These are phyloP conservation scores for Syritta pipiens DNA, from an alignment of 2,888 invertebrate species.

Conservation along the genomic window DNA sequence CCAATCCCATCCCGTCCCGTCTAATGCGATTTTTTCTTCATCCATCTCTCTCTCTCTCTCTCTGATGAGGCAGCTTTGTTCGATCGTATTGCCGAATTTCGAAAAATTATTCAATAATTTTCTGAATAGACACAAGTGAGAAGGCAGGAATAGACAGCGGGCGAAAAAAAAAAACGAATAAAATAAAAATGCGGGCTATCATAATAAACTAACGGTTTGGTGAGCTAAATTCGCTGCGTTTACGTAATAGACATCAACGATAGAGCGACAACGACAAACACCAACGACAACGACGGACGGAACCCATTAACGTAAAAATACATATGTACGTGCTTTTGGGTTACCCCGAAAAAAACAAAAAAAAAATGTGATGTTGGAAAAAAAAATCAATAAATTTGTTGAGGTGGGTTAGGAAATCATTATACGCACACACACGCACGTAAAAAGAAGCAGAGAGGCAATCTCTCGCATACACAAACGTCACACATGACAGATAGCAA, in stretches of 20 bases:
- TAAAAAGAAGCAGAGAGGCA: constrained; percentile 26
- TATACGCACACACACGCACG: constrained; percentile 53
- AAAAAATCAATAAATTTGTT: constrained; percentile 79
- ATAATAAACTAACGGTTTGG: constrained; percentile 65
- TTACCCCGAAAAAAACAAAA: constrained; percentile 63
- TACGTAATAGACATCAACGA: constrained; percentile 61
- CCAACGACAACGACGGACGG: constrained; percentile 32
- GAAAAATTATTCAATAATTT: constrained; percentile 64
- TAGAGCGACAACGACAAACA: neutral
- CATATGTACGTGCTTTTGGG: constrained; percentile 58
- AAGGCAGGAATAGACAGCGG: constrained; percentile 8
- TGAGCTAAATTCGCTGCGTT: constrained; percentile 62
- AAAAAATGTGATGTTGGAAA: constrained; percentile 38
- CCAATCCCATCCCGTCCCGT: constrained; percentile 9
- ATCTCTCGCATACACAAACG: constrained; percentile 51
- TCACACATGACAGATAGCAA: constrained; percentile 52
- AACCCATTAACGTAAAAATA: constrained; percentile 53
- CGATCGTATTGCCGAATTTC: constrained; percentile 50
- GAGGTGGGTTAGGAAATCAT: constrained; percentile 79
- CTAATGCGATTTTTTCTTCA: constrained; percentile 34
- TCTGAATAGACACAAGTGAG: constrained; percentile 32
- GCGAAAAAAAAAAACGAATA: constrained; percentile 4
- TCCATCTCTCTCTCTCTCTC: neutral
- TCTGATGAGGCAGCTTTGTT: constrained; percentile 36
- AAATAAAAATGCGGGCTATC: constrained; percentile 35